Base-by-base conservation (phyloP, 2,888 invertebrate genomes). In the Ceriagrion tenellum region DNA sequence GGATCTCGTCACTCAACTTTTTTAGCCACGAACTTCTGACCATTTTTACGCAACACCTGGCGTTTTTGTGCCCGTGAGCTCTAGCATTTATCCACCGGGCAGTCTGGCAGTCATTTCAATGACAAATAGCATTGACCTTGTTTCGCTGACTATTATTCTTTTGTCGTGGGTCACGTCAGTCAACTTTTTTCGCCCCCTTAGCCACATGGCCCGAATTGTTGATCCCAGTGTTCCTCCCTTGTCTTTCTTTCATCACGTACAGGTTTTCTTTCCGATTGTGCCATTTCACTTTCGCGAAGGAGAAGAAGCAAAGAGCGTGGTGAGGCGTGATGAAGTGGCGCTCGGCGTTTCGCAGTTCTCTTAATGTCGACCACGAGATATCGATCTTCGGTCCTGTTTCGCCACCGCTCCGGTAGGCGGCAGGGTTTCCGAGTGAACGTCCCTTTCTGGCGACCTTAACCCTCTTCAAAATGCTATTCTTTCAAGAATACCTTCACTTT, bases 341-440 rank as follows among this genome's bases (percentile, higher is more conserved):
- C 16, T 13, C 23, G 1, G 16, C 35, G 81, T 13, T 81, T 81
- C 81, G 81, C 81, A 18, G 2, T 69, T 26, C 69, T 69, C 35
- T 26, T 26, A 13, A 1, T 81, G 13, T 81, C 81, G 81, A 81
- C 81, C 81, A 18, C 81, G 81, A 81, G 81, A 81, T 81, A 81
- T 81, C 81, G 81, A 81, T 81, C 81, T 81, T 35, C 35, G 81
- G 81, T 35, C 35, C 35, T 81, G 81, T 81, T 81, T 81, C 81
- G 81, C 30, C 26, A 30, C 16, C 13, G 16, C 81, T 35, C 81
- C 81, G 81, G 81, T 35, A 35, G 81, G 81, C 81, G 81, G 81
- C 81, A n/a, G 81, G 30, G 81, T 35, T 81, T 35, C 47, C 16
- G 30, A 81, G 81, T 81, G 81, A 35, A 81, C 16, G 13, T 13